Conservation (phyloP, 2,888 invertebrate genomes). For the Heliconius hortense region DNA sequence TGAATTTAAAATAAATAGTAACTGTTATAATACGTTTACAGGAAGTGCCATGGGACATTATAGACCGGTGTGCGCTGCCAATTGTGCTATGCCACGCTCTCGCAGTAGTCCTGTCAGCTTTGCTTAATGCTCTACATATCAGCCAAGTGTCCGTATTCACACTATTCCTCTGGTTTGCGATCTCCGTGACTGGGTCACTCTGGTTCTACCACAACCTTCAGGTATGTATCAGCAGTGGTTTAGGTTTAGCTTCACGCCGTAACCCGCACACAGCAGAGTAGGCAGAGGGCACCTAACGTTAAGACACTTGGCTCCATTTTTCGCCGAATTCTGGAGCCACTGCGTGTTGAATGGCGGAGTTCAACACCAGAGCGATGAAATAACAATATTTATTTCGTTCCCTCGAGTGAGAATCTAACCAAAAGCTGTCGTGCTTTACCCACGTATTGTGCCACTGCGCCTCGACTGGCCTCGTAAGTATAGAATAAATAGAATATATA, state of each 20-base stretch:
- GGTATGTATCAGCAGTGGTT: conserved; percentile 75
- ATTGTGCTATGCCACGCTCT: conserved; percentile 90
- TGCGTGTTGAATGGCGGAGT: too few relatives aligned
- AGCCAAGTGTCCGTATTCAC: conserved; percentile 90
- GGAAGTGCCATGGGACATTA: conserved; percentile 87
- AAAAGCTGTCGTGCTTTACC: too few relatives aligned
- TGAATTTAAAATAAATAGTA: background rate
- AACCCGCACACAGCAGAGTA: too few relatives aligned
- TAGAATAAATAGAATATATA: background rate
- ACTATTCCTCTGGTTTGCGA: conserved; percentile 88
- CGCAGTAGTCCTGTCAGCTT: conserved; percentile 87
- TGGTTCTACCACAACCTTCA: conserved; percentile 93
- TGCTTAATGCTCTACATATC: conserved; percentile 87
- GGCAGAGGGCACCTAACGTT: too few relatives aligned
- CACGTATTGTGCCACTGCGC: too few relatives aligned
- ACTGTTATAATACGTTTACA: conserved; percentile 52
- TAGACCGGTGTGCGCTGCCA: conserved; percentile 89
- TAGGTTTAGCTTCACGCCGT: background rate
- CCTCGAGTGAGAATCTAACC: too few relatives aligned
- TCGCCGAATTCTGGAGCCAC: too few relatives aligned
- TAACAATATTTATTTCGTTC: too few relatives aligned
- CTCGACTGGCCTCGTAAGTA: conserved; percentile 70
- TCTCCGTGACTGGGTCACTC: conserved; percentile 87
- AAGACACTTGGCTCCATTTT: too few relatives aligned
- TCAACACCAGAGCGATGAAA: too few relatives aligned